Conservation (phyloP, 2,888 invertebrate species). For the Troglohyphantes excavatus region DNA sequence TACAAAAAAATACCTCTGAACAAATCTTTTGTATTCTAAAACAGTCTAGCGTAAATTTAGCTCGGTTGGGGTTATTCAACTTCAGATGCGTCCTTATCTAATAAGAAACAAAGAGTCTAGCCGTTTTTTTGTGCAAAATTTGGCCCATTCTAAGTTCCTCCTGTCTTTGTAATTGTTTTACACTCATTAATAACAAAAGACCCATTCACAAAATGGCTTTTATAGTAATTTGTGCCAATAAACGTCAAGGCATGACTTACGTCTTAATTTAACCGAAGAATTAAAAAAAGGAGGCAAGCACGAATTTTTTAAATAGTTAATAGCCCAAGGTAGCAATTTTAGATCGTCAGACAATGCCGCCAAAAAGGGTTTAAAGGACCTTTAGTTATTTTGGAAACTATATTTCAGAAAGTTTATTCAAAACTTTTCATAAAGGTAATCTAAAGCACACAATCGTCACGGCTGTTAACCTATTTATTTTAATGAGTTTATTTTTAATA, state of each 20-base stretch:
- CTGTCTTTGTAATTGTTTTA: not conserved
- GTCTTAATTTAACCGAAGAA: not conserved
- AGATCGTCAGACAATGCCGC: not conserved
- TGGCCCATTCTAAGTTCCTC: not conserved
- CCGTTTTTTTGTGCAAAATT: not conserved
- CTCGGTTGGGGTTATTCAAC: constrained; percentile 60
- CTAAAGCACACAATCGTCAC: too few relatives aligned
- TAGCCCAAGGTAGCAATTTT: not conserved
- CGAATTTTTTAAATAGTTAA: not conserved
- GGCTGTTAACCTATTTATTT: too few relatives aligned
- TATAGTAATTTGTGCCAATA: not conserved
- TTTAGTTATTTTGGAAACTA: too few relatives aligned
- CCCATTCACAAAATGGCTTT: not conserved
- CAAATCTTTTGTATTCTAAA: constrained; percentile 63
- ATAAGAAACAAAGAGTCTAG: constrained; percentile 18
- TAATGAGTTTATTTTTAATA: too few relatives aligned
- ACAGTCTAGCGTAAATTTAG: constrained; percentile 55
- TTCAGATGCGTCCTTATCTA: constrained; percentile 24
- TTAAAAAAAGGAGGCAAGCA: not conserved
- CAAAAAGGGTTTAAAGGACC: too few relatives aligned
- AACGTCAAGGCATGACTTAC: not conserved
- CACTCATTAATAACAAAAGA: not conserved
- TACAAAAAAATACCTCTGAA: not conserved
- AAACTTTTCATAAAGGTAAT: too few relatives aligned
- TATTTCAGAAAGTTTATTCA: too few relatives aligned